Evolutionary conservation across 2,113 vertebrate species (phyloP).

Genomic region (Uria lomvia): DNA sequence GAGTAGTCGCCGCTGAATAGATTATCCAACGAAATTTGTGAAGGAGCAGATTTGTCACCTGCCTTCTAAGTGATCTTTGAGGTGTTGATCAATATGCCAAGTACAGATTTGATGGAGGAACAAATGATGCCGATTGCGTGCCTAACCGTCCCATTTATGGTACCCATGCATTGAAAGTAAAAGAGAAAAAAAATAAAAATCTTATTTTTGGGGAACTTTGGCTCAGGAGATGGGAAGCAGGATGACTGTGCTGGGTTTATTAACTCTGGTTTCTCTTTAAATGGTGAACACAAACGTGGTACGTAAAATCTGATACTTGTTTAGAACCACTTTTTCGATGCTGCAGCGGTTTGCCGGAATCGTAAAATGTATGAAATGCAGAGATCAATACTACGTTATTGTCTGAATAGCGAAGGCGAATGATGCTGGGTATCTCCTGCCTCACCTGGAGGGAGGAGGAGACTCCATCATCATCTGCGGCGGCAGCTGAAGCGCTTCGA

Average conservation of each 20-base stretch:
- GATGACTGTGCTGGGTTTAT: background rate
- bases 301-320: background rate
- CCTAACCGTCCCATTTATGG: background rate
- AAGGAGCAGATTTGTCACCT: background rate
- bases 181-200: background rate
- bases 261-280: background rate
- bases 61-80: background rate
- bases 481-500: background rate
- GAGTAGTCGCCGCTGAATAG: background rate
- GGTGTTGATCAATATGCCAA: background rate
- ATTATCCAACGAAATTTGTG: background rate
- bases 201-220: background rate
- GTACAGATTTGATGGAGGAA: too few species aligned
- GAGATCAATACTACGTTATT: background rate
- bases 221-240: background rate
- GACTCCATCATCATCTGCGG: background rate
- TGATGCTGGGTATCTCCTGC: background rate
- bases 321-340: background rate
- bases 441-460: background rate
- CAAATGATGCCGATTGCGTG: background rate
- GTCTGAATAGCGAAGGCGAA: background rate
- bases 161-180: background rate
- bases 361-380: background rate
- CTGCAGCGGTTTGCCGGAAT: background rate
- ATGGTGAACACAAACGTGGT: background rate